Evolutionary conservation across 2,888 invertebrate species (phyloP).

Genomic region (Temnothorax rugatulus): DNA sequence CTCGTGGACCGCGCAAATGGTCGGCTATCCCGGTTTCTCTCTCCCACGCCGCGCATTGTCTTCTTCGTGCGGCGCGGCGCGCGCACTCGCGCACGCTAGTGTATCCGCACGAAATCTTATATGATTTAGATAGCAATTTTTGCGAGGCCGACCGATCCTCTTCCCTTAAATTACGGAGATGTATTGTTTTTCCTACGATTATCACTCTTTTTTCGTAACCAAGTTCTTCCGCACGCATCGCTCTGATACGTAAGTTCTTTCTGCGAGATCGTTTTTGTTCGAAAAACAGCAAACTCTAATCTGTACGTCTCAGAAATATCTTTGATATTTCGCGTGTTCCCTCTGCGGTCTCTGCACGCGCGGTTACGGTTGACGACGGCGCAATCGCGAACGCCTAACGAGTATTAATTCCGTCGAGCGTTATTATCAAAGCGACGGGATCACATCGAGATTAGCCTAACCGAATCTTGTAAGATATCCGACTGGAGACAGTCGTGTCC

Average conservation of each 20-base stretch:
- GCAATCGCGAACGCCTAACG: background rate
- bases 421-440: conserved; percentile 62
- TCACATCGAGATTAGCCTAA: conserved; percentile 73
- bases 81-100: conserved; percentile 18
- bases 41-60: conserved; percentile 56
- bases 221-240: background rate
- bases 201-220: background rate
- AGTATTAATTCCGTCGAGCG: conserved; percentile 66
- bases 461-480: conserved; percentile 81
- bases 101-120: conserved; percentile 46
- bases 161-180: background rate
- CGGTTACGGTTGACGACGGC: background rate
- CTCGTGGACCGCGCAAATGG: conserved; percentile 63
- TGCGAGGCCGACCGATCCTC: background rate
- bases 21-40: conserved; percentile 50
- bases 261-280: background rate
- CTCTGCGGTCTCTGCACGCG: background rate
- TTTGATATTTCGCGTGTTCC: background rate
- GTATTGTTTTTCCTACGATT: conserved; percentile 37
- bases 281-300: background rate
- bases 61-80: conserved; percentile 18
- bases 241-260: background rate
- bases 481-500: conserved; percentile 66
- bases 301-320: background rate
- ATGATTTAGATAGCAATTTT: conserved; percentile 56